Conservation (phyloP, 2,113 vertebrate species). For the Galeopterus variegatus region DNA sequence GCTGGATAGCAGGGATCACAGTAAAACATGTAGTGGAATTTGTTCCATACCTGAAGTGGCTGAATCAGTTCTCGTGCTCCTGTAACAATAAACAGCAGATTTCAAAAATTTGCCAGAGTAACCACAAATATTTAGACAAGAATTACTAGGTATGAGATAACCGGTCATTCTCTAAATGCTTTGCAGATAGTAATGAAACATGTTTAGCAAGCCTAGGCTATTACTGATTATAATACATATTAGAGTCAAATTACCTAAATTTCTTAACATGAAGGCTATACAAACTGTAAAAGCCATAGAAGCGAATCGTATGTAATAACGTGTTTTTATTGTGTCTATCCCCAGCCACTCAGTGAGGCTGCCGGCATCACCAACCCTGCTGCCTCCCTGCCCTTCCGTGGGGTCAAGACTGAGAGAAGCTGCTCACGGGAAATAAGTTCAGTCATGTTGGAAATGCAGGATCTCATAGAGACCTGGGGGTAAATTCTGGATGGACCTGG, state of each 20-base stretch:
- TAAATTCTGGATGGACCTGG: not conserved
- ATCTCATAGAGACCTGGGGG: not conserved
- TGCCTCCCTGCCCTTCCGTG: not conserved
- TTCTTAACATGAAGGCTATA: not conserved
- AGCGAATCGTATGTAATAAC: not conserved
- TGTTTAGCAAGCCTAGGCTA: not conserved
- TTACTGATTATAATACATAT: conserved; percentile 26
- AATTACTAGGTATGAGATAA: conserved; percentile 58
- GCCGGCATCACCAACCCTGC: not conserved
- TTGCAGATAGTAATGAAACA: conserved; percentile 32
- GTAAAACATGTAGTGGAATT: conserved; percentile 31
- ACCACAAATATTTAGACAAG: conserved; percentile 72
- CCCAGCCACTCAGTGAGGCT: not conserved
- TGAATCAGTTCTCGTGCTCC: conserved; percentile 62
- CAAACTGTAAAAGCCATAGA: conserved; percentile 10
- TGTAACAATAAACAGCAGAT: conserved; percentile 81
- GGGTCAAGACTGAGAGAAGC: not conserved
- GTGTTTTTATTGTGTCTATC: conserved; percentile 31
- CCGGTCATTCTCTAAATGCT: conserved; percentile 65
- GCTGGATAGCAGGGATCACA: conserved; percentile 12
- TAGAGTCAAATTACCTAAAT: not conserved
- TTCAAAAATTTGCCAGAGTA: conserved; percentile 50
- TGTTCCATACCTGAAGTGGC: conserved; percentile 82
- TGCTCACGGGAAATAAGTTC: not conserved
- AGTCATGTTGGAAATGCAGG: not conserved